These are phyloP conservation scores for Archaeoteleia sp. DNA, from an alignment of 2,888 invertebrate species.

Conservation along the genomic window DNA sequence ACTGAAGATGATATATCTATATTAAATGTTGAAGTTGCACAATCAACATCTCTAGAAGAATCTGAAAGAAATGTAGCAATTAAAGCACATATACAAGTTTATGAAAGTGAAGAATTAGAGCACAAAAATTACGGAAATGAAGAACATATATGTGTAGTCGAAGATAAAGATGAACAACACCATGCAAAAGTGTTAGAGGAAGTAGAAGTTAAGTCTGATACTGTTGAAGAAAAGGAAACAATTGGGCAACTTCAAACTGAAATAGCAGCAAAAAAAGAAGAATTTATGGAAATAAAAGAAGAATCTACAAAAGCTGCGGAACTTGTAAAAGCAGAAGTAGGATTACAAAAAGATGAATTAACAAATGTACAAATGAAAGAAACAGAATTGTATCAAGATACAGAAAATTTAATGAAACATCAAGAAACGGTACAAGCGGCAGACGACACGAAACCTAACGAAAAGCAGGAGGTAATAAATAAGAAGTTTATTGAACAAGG, in stretches of 20 bases:
- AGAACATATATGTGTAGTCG: neutral
- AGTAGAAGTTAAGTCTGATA: neutral
- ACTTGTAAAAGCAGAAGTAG: too few species aligned
- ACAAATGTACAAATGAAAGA: too few species aligned
- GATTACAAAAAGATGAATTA: too few species aligned
- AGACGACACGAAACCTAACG: too few species aligned
- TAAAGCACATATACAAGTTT: neutral
- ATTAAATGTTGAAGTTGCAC: constrained; percentile 22
- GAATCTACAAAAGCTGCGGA: too few species aligned
- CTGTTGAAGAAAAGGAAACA: neutral
- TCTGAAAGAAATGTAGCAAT: neutral
- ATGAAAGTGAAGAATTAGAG: constrained; percentile 2
- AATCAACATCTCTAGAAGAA: constrained; percentile 25
- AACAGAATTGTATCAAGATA: too few species aligned
- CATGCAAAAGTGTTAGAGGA: neutral
- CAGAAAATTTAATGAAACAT: too few species aligned
- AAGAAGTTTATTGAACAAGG: too few species aligned
- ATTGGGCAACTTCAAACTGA: too few species aligned
- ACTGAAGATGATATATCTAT: constrained; percentile 36
- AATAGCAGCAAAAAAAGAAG: neutral
- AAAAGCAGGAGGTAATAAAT: too few species aligned
- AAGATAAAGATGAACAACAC: neutral
- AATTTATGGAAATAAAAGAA: neutral
- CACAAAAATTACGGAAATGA: neutral
- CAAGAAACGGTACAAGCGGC: too few species aligned